phyloP scores from a whole-genome alignment of 1,140 invertebrate species.

The Diabrotica undecimpunctata region DNA sequence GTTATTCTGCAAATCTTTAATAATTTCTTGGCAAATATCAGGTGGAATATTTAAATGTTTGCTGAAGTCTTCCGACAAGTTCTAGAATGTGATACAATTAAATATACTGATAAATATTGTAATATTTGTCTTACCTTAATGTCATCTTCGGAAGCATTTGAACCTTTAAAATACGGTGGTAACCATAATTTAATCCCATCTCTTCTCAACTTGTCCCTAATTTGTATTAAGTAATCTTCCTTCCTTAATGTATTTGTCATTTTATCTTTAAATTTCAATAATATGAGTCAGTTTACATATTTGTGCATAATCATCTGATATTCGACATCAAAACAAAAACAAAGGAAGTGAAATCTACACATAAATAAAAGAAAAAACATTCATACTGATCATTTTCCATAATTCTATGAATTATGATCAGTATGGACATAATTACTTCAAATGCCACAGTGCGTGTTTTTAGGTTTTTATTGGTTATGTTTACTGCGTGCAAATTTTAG shows the following conservation, averaged over 20 bases:
- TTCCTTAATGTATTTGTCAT: conserved; percentile 40
- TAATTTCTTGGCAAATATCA: conserved; percentile 50
- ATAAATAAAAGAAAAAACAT: too few relatives aligned
- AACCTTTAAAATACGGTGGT: conserved; percentile 60
- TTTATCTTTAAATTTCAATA: neutral
- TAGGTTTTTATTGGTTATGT: too few relatives aligned
- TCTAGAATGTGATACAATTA: conserved; percentile 49
- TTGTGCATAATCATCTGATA: neutral
- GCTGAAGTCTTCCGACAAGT: conserved; percentile 56
- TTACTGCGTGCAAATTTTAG: too few relatives aligned
- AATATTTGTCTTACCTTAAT: conserved; percentile 46
- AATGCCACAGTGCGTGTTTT: too few relatives aligned
- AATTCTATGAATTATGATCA: too few relatives aligned
- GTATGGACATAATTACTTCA: too few relatives aligned
- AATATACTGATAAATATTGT: neutral
- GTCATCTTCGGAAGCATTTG: conserved; percentile 46
- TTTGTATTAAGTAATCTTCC: conserved; percentile 60
- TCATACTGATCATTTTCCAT: too few relatives aligned
- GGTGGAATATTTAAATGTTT: conserved; percentile 52
- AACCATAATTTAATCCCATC: conserved; percentile 70
- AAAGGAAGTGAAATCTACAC: neutral
- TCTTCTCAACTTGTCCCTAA: conserved; percentile 60
- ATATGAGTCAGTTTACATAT: too few relatives aligned
- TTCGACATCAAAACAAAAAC: neutral
- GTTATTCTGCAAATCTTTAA: conserved; percentile 62